A percentile compares a stretch with the other conserved stretches of the same genome.
Evolutionary conservation across 2,797 vertebrate species (phyloP).

Genomic region (Trematomus bernacchii): DNA sequence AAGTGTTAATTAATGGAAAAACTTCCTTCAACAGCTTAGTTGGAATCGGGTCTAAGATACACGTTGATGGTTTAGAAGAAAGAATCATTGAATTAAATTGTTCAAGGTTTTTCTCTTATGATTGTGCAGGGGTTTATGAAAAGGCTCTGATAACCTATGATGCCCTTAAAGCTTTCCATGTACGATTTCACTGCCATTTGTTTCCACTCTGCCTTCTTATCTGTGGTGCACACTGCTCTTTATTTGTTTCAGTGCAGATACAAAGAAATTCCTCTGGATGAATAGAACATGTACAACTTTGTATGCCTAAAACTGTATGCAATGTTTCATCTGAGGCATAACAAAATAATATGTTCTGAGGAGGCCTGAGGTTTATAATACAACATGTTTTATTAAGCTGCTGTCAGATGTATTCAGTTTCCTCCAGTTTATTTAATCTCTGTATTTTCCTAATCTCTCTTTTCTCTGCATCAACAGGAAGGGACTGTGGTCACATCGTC

Average conservation of each 20-base stretch:
- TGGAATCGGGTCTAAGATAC: no score
- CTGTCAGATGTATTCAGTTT: background rate
- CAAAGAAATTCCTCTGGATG: conserved; percentile 27
- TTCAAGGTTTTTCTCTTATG: conserved; percentile 14
- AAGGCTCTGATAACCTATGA: conserved; percentile 50
- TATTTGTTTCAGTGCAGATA: conserved; percentile 28
- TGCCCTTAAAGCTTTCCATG: conserved; percentile 50
- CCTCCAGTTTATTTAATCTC: background rate
- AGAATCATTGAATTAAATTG: no score
- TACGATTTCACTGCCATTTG: conserved; percentile 13
- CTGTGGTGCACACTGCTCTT: conserved; percentile 11
- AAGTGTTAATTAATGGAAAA: no score
- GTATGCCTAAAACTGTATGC: background rate
- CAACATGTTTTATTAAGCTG: background rate
- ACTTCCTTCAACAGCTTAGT: no score
- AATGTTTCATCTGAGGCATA: conserved; percentile 2
- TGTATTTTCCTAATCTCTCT: background rate
- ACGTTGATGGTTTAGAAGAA: no score
- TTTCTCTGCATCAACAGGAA: background rate
- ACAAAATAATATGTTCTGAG: background rate
- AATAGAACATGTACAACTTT: conserved; percentile 10
- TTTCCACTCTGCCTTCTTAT: conserved; percentile 54
- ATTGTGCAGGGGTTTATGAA: conserved; percentile 31
- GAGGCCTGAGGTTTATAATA: background rate
- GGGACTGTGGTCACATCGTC: conserved; percentile 11